These are phyloP conservation scores for Vombatus ursinus DNA, from an alignment of 2,113 vertebrate species.

Conservation along the genomic window DNA sequence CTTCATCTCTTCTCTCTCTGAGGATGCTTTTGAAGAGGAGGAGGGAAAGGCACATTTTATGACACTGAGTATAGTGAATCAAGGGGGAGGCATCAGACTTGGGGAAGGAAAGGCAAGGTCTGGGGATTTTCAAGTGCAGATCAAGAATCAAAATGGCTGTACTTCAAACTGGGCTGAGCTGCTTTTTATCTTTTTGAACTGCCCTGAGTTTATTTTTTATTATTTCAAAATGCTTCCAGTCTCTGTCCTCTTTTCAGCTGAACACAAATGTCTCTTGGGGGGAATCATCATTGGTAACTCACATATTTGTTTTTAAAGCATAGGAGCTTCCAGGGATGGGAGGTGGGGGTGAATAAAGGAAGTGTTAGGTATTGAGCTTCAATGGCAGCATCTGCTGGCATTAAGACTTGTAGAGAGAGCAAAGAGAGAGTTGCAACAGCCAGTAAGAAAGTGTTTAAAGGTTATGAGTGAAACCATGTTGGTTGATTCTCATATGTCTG, in stretches of 20 bases:
- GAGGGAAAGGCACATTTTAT: neutral
- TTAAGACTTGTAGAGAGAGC: neutral
- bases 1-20: neutral
- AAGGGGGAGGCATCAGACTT: neutral
- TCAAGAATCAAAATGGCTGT: rapidly evolving
- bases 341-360: neutral
- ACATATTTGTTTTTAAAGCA: neutral
- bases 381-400: neutral
- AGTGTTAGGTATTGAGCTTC: neutral
- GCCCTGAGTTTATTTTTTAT: slow-evolving; percentile 37
- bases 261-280: neutral
- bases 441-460: neutral
- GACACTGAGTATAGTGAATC: neutral
- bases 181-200: slow-evolving; percentile 30
- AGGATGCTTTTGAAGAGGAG: neutral
- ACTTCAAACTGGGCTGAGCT: neutral
- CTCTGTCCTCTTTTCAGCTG: neutral
- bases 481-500: neutral
- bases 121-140: neutral
- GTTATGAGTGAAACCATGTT: neutral
- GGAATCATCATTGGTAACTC: too few relatives aligned
- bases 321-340: neutral
- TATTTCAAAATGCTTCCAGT: neutral
- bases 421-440: neutral
- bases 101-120: neutral